Percentiles rank a stretch among this genome's conserved stretches.
Evolutionary conservation across 2,888 invertebrate species (phyloP).

Genomic region (Ornithoptera priamus): DNA sequence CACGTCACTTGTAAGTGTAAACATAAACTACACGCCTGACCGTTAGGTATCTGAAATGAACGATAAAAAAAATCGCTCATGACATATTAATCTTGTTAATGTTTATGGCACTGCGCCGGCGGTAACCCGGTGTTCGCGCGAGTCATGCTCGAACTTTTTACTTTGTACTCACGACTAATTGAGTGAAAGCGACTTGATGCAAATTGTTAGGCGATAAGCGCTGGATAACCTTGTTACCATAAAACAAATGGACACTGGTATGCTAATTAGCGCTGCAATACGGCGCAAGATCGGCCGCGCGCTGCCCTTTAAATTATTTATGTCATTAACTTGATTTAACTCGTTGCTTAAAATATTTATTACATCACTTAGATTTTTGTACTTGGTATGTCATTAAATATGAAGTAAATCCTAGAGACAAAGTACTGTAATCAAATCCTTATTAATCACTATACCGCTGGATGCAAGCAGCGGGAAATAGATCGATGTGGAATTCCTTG

Average conservation of each 20-base stretch:
- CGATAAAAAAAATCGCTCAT: too few relatives aligned
- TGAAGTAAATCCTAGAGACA: too few relatives aligned
- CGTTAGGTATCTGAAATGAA: too few relatives aligned
- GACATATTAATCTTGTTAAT: not conserved
- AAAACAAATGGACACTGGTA: constrained; percentile 23
- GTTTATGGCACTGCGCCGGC: not conserved
- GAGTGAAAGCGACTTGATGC: constrained; percentile 23
- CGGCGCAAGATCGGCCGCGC: constrained; percentile 14
- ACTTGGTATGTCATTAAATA: too few relatives aligned
- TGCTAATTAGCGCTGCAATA: constrained; percentile 18
- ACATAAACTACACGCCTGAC: too few relatives aligned
- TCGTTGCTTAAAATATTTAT: not conserved
- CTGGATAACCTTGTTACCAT: constrained; percentile 21
- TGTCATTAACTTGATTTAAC: constrained; percentile 13
- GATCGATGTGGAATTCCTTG: too few relatives aligned
- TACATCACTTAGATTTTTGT: too few relatives aligned
- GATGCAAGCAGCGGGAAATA: too few relatives aligned
- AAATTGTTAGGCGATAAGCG: constrained; percentile 24
- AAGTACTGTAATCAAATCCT: too few relatives aligned
- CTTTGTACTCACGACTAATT: constrained; percentile 19
- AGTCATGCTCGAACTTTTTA: constrained; percentile 17
- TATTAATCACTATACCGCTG: too few relatives aligned
- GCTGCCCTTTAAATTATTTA: not conserved
- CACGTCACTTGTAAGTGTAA: too few relatives aligned
- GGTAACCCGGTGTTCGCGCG: not conserved